Base-by-base conservation (phyloP, 2,113 vertebrate species). In the Chinchilla lanigera region DNA sequence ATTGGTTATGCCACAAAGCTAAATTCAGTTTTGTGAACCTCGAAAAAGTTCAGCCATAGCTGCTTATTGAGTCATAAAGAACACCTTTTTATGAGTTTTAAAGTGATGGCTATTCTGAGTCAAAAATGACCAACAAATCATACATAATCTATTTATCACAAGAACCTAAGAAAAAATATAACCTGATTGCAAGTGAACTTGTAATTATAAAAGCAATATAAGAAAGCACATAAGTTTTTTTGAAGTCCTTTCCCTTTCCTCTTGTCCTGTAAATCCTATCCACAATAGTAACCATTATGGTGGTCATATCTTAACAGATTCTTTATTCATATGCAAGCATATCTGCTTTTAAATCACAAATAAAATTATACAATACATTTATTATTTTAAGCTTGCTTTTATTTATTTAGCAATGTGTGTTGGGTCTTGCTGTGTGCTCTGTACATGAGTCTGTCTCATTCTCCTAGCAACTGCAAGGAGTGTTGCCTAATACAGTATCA, bases 311-410 rank as follows among this genome's bases (percentile, higher is more conserved):
- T 92, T 86, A 86, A 65, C 0, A 86, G 75, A 33, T 0, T 38
- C 89, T 95, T 58, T 11, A 90, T 90, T 84, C n/a, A 56, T 50
- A 90, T 63, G 17, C 17, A 88, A 96, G 69, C 10, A 26, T 50
- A 44, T 61, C 22, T 63, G 92, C 16, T 92, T 97, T 93, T 52
- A 95, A 97, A 95, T 86, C 52, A 92, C 80, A 97, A 80, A 28
- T 67, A 90, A 73, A 81, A 80, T 38, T 47, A 61, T 67, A 41
- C 1, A 89, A 33, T 86, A 44, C 35, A 56, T 84, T 75, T 56
- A 7, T 58, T 69, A 38, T 73, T 60, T 56, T 65, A 38, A 93
- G 60, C 17, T 88, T 86, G 7, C 47, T 86, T 94, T 94, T 80
- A 80, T 75, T 93, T 61, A 50, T 11, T 65, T 78, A n/a, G 24